Evolutionary conservation across 2,888 invertebrate genomes (phyloP).

Genomic region (Trichogramma evanescens): DNA sequence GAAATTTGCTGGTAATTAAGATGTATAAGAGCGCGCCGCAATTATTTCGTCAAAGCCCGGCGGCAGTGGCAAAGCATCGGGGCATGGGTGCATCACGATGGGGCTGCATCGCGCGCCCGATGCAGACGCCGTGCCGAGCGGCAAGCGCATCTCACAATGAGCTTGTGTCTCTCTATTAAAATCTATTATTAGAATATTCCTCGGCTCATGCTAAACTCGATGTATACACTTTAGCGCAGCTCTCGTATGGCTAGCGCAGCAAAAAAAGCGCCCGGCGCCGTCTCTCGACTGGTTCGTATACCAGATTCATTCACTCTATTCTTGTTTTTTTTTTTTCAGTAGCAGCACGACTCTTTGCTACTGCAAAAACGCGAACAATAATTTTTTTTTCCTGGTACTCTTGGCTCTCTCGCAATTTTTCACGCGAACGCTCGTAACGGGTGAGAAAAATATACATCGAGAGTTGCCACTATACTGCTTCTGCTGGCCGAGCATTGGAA

Average conservation of each 20-base stretch:
- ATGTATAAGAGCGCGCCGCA: constrained; percentile 2
- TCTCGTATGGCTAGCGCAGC: constrained; percentile 22
- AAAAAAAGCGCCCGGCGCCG: background rate
- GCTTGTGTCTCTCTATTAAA: constrained; percentile 45
- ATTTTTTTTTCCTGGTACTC: background rate
- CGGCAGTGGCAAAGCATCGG: too few species aligned
- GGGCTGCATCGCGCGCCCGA: background rate
- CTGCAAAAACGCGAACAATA: background rate
- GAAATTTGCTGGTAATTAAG: constrained; percentile 1
- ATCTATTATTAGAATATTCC: constrained; percentile 42
- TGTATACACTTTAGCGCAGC: constrained; percentile 27
- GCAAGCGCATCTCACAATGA: constrained; percentile 39
- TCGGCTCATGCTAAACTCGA: background rate
- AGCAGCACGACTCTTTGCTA: background rate
- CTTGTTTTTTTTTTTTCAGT: background rate
- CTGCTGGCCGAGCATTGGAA: background rate
- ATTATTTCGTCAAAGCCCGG: constrained; percentile 11
- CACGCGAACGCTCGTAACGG: background rate
- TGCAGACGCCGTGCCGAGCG: constrained; percentile 2
- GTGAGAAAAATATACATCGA: background rate
- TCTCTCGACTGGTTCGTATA: background rate
- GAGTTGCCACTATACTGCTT: too few species aligned
- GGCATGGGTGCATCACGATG: too few species aligned
- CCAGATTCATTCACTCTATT: constrained; percentile 1
- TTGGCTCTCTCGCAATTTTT: background rate